phyloP scores from a whole-genome alignment of 2,797 vertebrate species.

The Adelosebastes latens region DNA sequence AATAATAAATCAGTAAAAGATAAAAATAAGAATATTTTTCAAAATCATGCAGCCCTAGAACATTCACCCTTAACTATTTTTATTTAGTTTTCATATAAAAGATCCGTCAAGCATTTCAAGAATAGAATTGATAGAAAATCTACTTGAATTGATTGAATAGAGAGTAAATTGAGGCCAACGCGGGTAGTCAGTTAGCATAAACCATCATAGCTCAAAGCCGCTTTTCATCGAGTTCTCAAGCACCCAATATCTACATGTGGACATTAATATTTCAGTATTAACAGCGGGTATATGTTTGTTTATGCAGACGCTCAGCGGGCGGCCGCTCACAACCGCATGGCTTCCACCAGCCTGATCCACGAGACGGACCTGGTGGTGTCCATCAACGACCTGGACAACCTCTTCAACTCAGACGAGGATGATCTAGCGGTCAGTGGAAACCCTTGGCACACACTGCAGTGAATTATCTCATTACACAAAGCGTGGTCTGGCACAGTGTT shows the following conservation, averaged over 20 bases:
- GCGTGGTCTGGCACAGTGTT: conserved; percentile 2
- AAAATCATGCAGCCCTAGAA: fast-evolving
- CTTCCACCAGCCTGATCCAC: conserved; percentile 94
- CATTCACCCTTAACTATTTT: conserved; percentile 11
- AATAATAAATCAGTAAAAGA: too few species aligned
- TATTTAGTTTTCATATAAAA: background rate
- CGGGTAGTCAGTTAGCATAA: background rate
- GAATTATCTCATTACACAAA: conserved; percentile 36
- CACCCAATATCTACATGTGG: background rate
- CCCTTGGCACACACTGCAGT: conserved; percentile 9
- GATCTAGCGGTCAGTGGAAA: conserved; percentile 90
- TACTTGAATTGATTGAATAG: background rate
- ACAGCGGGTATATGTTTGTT: background rate
- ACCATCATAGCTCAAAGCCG: background rate
- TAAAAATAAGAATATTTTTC: too few species aligned
- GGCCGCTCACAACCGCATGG: conserved; percentile 89
- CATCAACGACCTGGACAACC: conserved; percentile 98
- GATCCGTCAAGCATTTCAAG: conserved; percentile 5
- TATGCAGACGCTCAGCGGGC: conserved; percentile 88
- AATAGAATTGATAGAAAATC: conserved; percentile 10
- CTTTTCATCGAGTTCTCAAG: background rate
- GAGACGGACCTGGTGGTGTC: conserved; percentile 96
- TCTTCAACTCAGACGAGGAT: conserved; percentile 99
- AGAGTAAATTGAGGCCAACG: background rate
- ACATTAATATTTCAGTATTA: background rate